phyloP scores from a whole-genome alignment of 1,140 invertebrate species.

The Cylas formicarius region DNA sequence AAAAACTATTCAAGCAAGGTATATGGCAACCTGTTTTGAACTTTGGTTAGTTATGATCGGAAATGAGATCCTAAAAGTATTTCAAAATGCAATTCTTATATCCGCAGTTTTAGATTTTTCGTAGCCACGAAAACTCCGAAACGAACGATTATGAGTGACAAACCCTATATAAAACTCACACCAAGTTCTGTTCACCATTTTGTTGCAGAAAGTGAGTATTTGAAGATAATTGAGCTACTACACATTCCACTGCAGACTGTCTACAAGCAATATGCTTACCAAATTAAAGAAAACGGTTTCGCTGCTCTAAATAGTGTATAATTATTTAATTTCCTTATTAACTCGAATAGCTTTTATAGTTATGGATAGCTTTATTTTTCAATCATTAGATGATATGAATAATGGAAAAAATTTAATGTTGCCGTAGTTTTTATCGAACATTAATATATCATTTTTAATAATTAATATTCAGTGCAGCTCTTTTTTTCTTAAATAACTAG shows the following conservation, averaged over 20 bases:
- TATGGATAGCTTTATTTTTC: constrained; percentile 3
- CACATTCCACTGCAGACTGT: constrained; percentile 75
- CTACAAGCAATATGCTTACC: constrained; percentile 39
- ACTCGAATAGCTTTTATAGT: background rate
- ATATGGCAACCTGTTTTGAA: too few species aligned
- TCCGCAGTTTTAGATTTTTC: background rate
- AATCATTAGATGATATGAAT: background rate
- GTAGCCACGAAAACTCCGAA: too few species aligned
- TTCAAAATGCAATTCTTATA: background rate
- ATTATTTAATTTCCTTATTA: constrained; percentile 4
- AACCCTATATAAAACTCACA: too few species aligned
- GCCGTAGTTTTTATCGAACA: background rate
- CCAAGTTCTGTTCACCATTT: too few species aligned
- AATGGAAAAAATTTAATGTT: background rate
- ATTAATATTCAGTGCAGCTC: background rate
- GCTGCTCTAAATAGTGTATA: constrained; percentile 5
- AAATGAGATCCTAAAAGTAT: background rate
- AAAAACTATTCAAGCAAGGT: too few species aligned
- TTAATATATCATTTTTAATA: background rate
- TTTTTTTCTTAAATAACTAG: too few species aligned
- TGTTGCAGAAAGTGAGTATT: constrained; percentile 69
- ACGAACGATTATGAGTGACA: too few species aligned
- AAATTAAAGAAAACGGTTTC: constrained; percentile 21
- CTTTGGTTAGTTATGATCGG: background rate
- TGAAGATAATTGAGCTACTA: constrained; percentile 75